A percentile compares a stretch with the other conserved stretches of the same genome.
These are phyloP conservation scores for Epinephelus awoara DNA, from an alignment of 2,797 vertebrate species.

Conservation along the genomic window DNA sequence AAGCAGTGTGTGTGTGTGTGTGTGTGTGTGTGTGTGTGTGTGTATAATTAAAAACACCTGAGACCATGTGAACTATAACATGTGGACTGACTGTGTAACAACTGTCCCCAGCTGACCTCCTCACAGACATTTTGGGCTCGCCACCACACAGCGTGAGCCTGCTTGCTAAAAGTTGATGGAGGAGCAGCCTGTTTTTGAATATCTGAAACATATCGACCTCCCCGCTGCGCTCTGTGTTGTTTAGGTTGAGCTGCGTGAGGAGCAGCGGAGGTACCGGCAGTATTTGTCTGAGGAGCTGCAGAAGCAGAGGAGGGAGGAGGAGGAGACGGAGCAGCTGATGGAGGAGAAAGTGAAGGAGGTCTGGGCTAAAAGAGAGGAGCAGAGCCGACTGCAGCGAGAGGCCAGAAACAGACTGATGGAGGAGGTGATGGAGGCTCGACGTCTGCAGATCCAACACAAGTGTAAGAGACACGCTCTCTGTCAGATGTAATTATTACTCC, in stretches of 20 bases:
- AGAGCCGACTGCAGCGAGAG: conserved; percentile 77
- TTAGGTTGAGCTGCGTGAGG: conserved; percentile 85
- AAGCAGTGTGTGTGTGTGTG: too few relatives aligned
- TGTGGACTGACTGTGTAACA: too few relatives aligned
- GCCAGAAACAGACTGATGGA: conserved; percentile 85
- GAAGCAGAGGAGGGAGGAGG: conserved; percentile 83
- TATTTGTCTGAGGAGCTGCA: conserved; percentile 85
- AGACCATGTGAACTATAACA: too few relatives aligned
- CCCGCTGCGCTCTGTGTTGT: background rate
- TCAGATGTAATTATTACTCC: too few relatives aligned
- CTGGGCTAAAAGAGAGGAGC: conserved; percentile 77
- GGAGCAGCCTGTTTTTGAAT: too few relatives aligned
- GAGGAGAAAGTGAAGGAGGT: conserved; percentile 82
- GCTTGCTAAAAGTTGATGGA: too few relatives aligned
- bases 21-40: too few relatives aligned
- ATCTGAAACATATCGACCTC: too few relatives aligned
- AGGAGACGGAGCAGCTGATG: conserved; percentile 82
- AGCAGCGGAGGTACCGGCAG: conserved; percentile 86
- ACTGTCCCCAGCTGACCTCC: too few relatives aligned
- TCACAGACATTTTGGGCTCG: too few relatives aligned
- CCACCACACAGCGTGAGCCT: too few relatives aligned
- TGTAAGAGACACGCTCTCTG: conserved; percentile 76
- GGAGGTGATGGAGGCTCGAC: conserved; percentile 87
- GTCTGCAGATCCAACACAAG: conserved; percentile 89
- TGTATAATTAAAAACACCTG: too few relatives aligned